A percentile compares a stretch with the other conserved stretches of the same genome.
Evolutionary conservation across 1,140 invertebrate genomes (phyloP).

Genomic region (Artemia franciscana): DNA sequence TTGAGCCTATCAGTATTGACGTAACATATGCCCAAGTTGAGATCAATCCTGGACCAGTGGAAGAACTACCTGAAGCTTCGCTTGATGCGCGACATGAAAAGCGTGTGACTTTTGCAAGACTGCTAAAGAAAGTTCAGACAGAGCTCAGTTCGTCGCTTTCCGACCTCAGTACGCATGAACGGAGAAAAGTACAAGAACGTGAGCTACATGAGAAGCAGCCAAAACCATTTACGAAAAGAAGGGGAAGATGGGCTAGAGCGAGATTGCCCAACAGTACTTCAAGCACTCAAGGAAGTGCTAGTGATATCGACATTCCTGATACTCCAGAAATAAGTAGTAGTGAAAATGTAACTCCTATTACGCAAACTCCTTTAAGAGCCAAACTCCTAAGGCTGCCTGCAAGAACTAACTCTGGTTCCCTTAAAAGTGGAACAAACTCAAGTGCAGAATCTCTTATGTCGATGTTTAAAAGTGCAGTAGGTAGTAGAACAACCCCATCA

Average conservation of each 20-base stretch:
- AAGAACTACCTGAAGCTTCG: background rate
- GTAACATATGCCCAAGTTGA: background rate
- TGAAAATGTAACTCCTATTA: constrained; percentile 32
- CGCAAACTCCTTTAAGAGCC: constrained; percentile 5
- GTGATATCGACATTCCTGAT: constrained; percentile 14
- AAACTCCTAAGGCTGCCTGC: constrained; percentile 10
- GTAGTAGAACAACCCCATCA: constrained; percentile 13
- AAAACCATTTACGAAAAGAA: constrained; percentile 11
- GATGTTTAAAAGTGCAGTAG: constrained; percentile 30
- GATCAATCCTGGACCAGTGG: background rate
- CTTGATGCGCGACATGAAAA: constrained; percentile 39
- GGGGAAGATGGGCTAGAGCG: constrained; percentile 8
- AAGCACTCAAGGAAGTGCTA: constrained; percentile 34
- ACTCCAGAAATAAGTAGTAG: constrained; percentile 13
- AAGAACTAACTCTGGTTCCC: constrained; percentile 1
- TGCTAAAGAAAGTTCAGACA: constrained; percentile 38
- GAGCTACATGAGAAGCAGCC: constrained; percentile 4
- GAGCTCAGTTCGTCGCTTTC: constrained; percentile 33
- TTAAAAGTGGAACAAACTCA: constrained; percentile 20
- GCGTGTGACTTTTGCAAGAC: constrained; percentile 45
- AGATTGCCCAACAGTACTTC: constrained; percentile 17
- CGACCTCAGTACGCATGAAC: constrained; percentile 27
- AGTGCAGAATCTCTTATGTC: constrained; percentile 47
- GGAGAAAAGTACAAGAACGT: constrained; percentile 15
- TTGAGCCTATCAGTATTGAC: background rate